Base-by-base conservation (phyloP, 2,888 invertebrate species). In the Ganaspis brasiliensis region DNA sequence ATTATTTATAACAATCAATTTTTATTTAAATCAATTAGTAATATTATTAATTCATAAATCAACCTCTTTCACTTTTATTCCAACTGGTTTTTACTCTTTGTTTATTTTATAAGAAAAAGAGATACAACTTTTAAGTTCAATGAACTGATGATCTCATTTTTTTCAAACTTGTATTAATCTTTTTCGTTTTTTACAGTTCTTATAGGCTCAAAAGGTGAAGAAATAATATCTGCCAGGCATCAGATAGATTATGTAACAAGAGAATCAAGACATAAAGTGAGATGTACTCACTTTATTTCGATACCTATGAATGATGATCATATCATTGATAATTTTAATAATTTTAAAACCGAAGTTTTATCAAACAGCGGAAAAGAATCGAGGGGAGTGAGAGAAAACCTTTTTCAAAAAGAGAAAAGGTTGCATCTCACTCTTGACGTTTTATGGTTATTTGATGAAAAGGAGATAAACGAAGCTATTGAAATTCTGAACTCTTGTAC, bases 351-450 rank as follows among this genome's bases (percentile, higher is more conserved):
- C 3, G 74, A 84, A 21, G 75, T 89, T 5, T 74, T 91, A 92
- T 49, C 92, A 87, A 76, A 91, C 92, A 79, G 74, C 31, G 80
- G 93, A 92, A 85, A 88, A 87, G 82, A 88, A 49, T 87, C 92
- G 24, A 92, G 93, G 77, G 96, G 96, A 0, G 90, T 98, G 19
- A 95, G 95, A 73, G 94, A 94, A 77, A 92, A 93, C 0, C 89
- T 98, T 61, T 98, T 98, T 91, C 96, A 96, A 88, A 93, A 91
- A 63, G 93, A 96, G 0, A 91, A 92, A 49, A 96, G 96, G 91
- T 92, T 98, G 8, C 98, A 98, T 92, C 88, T 98, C n/a, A 98
- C 98, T 0, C 89, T 98, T 40, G 95, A 95, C 5, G 94, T 95
- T 0, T 93, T 98, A 89, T 94, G 95, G 49, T 92, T 98, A 55